Evolutionary conservation across 2,888 invertebrate species (phyloP).

Genomic region (Oegoconia quadripuncta): DNA sequence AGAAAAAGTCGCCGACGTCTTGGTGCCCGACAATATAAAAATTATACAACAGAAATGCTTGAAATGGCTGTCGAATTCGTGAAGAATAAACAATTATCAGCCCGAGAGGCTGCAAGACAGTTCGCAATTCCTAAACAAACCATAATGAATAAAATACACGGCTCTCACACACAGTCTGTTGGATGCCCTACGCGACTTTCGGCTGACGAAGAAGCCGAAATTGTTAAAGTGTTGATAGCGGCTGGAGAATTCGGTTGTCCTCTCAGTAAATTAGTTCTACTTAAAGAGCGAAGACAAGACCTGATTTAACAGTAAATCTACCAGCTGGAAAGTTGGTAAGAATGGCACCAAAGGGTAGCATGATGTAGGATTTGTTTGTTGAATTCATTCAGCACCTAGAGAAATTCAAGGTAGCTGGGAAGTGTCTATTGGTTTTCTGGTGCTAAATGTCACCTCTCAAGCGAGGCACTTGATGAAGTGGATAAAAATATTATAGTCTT

Average conservation of each 20-base stretch:
- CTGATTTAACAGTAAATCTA: too few relatives aligned
- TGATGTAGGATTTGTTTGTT: conserved; percentile 13
- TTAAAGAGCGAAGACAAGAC: too few relatives aligned
- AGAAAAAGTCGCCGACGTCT: not conserved
- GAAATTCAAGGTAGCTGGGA: conserved; percentile 13
- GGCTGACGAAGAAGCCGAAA: too few relatives aligned
- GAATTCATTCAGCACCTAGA: conserved; percentile 14
- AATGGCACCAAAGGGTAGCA: conserved; percentile 20
- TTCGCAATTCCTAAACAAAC: not conserved
- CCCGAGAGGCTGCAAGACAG: not conserved
- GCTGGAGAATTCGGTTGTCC: too few relatives aligned
- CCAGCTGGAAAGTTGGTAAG: conserved; percentile 16
- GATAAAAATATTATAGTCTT: conserved; percentile 16
- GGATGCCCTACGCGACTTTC: too few relatives aligned
- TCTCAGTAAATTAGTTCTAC: too few relatives aligned
- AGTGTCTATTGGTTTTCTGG: conserved; percentile 16
- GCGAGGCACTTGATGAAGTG: conserved; percentile 12
- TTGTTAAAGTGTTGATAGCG: too few relatives aligned
- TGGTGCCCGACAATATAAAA: conserved; percentile 4
- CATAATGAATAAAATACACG: not conserved
- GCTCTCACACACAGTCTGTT: not conserved
- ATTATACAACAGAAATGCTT: not conserved
- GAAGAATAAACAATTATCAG: not conserved
- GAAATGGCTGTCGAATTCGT: not conserved
- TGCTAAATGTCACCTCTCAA: conserved; percentile 16